Evolutionary conservation across 64 coral and sea anemone genomes (phyloP), one percentile per base, ranked within the genome.

Genomic region (Montipora sp.): DNA sequence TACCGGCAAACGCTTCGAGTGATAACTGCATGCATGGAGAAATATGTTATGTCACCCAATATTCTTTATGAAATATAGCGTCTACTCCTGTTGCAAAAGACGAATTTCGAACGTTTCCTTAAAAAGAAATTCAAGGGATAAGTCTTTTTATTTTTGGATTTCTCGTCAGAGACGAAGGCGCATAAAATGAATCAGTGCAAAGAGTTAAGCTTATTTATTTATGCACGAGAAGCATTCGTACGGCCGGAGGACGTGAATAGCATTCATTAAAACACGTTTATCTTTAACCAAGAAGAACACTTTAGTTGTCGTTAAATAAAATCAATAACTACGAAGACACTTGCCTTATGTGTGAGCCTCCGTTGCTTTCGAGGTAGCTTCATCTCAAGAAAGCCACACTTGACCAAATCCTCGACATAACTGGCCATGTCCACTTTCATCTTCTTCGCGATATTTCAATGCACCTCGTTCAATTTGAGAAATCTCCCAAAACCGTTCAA

Each of bases 381-480:
- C 95, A 97, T 97, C 10, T 97, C 95, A 12, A 97, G 67, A 88
- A 94, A 97, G 15, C 95, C 95, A 84, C 95, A 97, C 81, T 97
- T 97, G 12, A 97, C 95, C 7, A 97, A 85, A 86, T 94, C 95
- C 94, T 97, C 95, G 47, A 94, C 93, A 70, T 91, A 81, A 63
- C 69, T 94, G 21, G 95, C 83, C 95, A 94, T 98, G 91, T 90
- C 75, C 47, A 75, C 48, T 74, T 65, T 93, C 83, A 77, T 89
- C 73, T 85, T 85, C 65, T 57, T 57, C 65, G 71, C 61, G 15
- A 70, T 69, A 84, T 84, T 83, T 85, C 16, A 18, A 19, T 22
- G 47, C 63, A 16, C 45, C 49, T 36, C 43, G 27, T 43, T 68
- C 23, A 12, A 16, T 15, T 49, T 71, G 46, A 27, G 11, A 67